Percentiles rank a stretch among this genome's conserved stretches.
phyloP scores from a whole-genome alignment of 53 echinoderm and acorn worm species.

The Holothuria leucospilota region DNA sequence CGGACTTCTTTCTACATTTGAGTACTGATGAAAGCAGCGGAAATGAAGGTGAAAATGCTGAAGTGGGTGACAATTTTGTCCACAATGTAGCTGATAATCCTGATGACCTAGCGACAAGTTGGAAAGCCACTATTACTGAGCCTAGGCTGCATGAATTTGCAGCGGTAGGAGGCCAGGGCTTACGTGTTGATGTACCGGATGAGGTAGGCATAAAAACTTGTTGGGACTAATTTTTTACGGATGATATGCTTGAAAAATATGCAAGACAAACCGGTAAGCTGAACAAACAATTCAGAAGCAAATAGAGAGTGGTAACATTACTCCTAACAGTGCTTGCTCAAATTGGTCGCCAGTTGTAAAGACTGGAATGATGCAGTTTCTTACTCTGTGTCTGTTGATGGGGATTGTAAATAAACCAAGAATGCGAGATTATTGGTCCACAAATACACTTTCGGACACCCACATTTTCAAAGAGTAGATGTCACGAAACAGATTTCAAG shows the following conservation, averaged over 20 bases:
- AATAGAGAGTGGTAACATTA: not conserved
- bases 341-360: not conserved
- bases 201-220: not conserved
- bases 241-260: slow-evolving; percentile 2
- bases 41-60: not conserved
- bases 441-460: not conserved
- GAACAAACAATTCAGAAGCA: not conserved
- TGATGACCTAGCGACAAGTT: not conserved
- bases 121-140: not conserved
- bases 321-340: not conserved
- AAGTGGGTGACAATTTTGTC: not conserved
- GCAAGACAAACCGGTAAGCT: not conserved
- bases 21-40: not conserved
- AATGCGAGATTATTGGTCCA: no score
- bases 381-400: not conserved
- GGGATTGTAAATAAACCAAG: not conserved
- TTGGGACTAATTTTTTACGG: not conserved
- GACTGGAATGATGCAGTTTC: not conserved
- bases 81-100: not conserved
- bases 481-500: slow-evolving; percentile 11
- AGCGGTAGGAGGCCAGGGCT: not conserved
- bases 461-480: not conserved
- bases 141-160: not conserved
- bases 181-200: slow-evolving; percentile 7
- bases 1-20: slow-evolving; percentile 1